A percentile compares a stretch with the other conserved stretches of the same genome.
Conservation (phyloP, 1,140 invertebrate genomes). For the Apis florea region DNA sequence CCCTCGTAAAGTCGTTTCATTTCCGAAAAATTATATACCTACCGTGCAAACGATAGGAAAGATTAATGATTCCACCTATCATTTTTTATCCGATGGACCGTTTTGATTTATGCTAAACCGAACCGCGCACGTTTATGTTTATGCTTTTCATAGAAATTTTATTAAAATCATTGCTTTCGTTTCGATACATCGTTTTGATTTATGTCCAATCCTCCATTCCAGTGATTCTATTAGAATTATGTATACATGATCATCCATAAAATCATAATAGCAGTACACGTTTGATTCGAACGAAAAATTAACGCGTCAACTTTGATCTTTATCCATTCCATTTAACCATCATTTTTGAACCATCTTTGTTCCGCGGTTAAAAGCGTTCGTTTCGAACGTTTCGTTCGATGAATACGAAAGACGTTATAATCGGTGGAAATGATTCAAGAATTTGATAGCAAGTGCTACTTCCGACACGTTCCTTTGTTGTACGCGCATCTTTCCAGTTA, state of each 20-base stretch:
- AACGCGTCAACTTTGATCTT: too few species aligned
- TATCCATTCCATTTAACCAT: too few species aligned
- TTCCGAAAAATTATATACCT: constrained; percentile 19
- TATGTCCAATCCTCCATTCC: too few species aligned
- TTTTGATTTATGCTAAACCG: not conserved
- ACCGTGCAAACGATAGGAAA: constrained; percentile 5
- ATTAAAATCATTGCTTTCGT: too few species aligned
- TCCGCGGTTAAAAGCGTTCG: too few species aligned
- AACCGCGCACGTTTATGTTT: not conserved
- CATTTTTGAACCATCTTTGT: too few species aligned
- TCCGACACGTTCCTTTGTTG: constrained; percentile 45
- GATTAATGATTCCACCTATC: constrained; percentile 46
- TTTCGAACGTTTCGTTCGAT: not conserved
- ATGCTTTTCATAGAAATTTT: not conserved
- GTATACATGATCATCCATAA: too few species aligned
- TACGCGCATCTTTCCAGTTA: constrained; percentile 38
- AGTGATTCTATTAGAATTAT: too few species aligned
- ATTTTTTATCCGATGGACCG: constrained; percentile 30
- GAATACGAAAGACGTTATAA: not conserved
- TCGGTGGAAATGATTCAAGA: constrained; percentile 9
- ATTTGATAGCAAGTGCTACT: constrained; percentile 32
- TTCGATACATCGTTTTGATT: too few species aligned
- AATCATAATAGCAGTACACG: too few species aligned
- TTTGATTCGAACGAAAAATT: too few species aligned
- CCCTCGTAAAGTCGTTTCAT: constrained; percentile 2